phyloP scores from a whole-genome alignment of 1,140 invertebrate genomes.

The Drosophila miranda region DNA sequence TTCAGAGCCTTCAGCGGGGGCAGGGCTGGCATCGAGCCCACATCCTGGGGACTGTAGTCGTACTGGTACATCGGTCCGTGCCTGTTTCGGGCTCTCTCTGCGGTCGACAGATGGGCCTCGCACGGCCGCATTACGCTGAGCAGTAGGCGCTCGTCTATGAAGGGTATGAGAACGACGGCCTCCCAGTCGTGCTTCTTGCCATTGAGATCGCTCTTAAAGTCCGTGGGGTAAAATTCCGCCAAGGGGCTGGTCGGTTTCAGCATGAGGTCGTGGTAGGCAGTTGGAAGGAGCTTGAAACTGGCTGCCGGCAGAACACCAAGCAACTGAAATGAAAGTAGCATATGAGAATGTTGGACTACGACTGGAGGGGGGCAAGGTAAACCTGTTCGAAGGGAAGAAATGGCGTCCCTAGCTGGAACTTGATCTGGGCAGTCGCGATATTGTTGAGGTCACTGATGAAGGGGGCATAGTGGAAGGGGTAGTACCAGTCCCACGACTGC shows the following conservation, averaged over 20 bases:
- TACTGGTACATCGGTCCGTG: slow-evolving; percentile 94
- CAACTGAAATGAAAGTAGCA: slow-evolving; percentile 83
- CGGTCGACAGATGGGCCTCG: slow-evolving; percentile 86
- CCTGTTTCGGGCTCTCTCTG: slow-evolving; percentile 90
- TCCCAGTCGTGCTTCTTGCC: slow-evolving; percentile 99
- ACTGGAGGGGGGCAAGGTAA: accelerated
- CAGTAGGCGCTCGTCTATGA: slow-evolving; percentile 93
- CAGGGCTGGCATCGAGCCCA: slow-evolving; percentile 37
- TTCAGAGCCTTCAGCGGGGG: slow-evolving; percentile 53
- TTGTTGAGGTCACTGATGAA: slow-evolving; percentile 96
- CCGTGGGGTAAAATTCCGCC: slow-evolving; percentile 93
- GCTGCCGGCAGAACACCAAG: slow-evolving; percentile 95
- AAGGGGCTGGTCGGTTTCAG: slow-evolving; percentile 91
- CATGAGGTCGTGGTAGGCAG: slow-evolving; percentile 92
- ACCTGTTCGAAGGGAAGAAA: slow-evolving; percentile 97
- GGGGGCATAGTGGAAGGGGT: slow-evolving; percentile 97
- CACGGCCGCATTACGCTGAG: slow-evolving; percentile 90
- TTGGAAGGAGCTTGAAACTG: slow-evolving; percentile 90
- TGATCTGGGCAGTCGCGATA: slow-evolving; percentile 88
- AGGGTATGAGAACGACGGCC: slow-evolving; percentile 97
- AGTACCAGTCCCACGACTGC: slow-evolving; percentile 98
- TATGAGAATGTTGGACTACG: no score
- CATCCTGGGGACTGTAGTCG: slow-evolving; percentile 83
- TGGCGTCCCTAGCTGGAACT: slow-evolving; percentile 93
- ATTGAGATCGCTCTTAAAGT: slow-evolving; percentile 95